Evolutionary conservation across 1,140 invertebrate genomes (phyloP).

Genomic region (Metopolophium dirhodum): DNA sequence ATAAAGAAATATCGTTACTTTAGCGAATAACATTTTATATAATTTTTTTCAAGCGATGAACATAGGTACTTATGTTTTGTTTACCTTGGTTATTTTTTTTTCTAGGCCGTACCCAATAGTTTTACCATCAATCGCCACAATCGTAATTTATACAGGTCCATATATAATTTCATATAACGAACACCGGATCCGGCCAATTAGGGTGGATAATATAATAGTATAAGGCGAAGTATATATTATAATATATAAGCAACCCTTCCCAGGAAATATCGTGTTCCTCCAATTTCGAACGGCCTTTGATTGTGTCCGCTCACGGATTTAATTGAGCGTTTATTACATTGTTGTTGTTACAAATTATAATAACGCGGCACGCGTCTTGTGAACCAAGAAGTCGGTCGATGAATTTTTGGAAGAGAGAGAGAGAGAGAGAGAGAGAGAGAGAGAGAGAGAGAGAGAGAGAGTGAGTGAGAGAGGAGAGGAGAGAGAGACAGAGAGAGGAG

Average conservation of each 20-base stretch:
- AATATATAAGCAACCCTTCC: background rate
- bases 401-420: background rate
- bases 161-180: background rate
- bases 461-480: accelerated
- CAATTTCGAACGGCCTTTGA: background rate
- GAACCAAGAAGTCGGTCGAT: background rate
- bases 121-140: background rate
- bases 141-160: background rate
- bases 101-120: background rate
- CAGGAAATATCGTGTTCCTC: background rate
- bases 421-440: too few species aligned
- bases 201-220: background rate
- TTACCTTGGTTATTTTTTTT: background rate
- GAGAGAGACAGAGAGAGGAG: too few species aligned
- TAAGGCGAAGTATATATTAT: background rate
- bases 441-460: too few species aligned
- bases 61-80: too few species aligned
- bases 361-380: background rate
- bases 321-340: background rate
- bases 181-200: background rate
- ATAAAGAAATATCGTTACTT: background rate
- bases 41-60: background rate
- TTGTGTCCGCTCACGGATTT: background rate
- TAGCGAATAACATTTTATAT: background rate
- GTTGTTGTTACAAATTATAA: background rate